Conservation (phyloP, 1,140 invertebrate species). For the Calliopsis andreniformis region DNA sequence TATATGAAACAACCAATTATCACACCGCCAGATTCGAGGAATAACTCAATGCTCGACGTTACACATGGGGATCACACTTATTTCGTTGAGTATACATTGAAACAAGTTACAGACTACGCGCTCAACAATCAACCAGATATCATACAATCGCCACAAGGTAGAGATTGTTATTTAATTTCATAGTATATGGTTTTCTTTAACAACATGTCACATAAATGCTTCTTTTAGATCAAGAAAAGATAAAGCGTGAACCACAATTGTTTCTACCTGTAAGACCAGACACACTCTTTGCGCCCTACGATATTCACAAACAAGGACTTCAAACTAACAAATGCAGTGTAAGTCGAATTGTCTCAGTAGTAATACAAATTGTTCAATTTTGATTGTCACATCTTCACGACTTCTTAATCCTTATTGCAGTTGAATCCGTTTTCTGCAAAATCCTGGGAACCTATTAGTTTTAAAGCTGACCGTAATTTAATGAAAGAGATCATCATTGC, state of each 20-base stretch:
- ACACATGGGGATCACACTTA: slow-evolving; percentile 82
- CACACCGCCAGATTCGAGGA: slow-evolving; percentile 80
- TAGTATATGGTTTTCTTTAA: neutral
- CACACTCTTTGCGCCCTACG: slow-evolving; percentile 79
- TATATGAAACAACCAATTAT: slow-evolving; percentile 84
- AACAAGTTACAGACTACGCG: slow-evolving; percentile 79
- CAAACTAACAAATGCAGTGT: slow-evolving; percentile 79
- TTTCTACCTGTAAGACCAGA: slow-evolving; percentile 80
- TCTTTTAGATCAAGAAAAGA: slow-evolving; percentile 76
- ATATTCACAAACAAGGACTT: slow-evolving; percentile 79
- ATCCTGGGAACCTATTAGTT: slow-evolving; percentile 80
- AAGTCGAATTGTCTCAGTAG: slow-evolving; percentile 56
- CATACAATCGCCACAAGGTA: slow-evolving; percentile 82
- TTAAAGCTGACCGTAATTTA: slow-evolving; percentile 79
- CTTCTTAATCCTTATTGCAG: slow-evolving; percentile 62
- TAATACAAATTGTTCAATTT: too few species aligned
- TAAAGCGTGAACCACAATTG: slow-evolving; percentile 78
- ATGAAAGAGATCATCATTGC: slow-evolving; percentile 85
- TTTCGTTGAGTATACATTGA: slow-evolving; percentile 73
- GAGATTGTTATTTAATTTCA: neutral
- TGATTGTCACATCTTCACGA: neutral
- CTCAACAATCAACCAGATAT: slow-evolving; percentile 82
- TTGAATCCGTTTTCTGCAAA: slow-evolving; percentile 80
- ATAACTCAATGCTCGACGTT: slow-evolving; percentile 81
- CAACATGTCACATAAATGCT: slow-evolving; percentile 21